Base-by-base conservation (phyloP, 2,797 vertebrate species). In the Otus scops region DNA sequence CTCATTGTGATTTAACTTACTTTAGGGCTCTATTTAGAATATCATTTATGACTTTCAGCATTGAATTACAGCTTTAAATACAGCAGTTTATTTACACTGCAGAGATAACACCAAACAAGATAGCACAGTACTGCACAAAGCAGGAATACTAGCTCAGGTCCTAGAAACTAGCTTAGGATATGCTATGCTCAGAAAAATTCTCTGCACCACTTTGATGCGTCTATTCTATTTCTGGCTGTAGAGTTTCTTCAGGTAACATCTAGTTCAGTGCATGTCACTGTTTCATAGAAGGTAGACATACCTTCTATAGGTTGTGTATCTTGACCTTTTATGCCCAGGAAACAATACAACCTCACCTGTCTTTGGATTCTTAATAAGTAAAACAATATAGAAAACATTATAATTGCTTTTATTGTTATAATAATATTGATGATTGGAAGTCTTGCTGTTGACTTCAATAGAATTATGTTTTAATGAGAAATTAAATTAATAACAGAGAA, bases 181-280 rank as follows among this genome's bases (percentile, higher is more conserved):
- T 63, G 9, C 20, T 78, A 5, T 18, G 11, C 32, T 18, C 9
- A 17, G 41, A 67, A 92, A 85, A 87, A 92, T 18, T 45, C 14
- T 71, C 67, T 51, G 18, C 9, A 11, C 13, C 0, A 0, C 23
- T 85, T 78, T 75, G 18, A 13, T 78, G 6, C 53, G 53, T 45
- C 34, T 70, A 26, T 61, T 8, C 10, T 54, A 4, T 38, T 53
- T 41, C 39, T 60, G 34, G 16, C 15, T 70, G 38, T 41, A 51
- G 56, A 34, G 28, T 9, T 70, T 36, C 4, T 51, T 77, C 34
- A n/a, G 47, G 51, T 47, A 15, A 21, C 20, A 41, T n/a, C 8
- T 50, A 43, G 28, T 53, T 92, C 63, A 65, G 6, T 53, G 45
- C 20, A 48, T n/a, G 32, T 4, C 9, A 71, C 18, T 39, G 15